Percentiles rank a stretch among this genome's conserved stretches.
Evolutionary conservation across 2,113 vertebrate genomes (phyloP).

Genomic region (Triplophysa dalaica): DNA sequence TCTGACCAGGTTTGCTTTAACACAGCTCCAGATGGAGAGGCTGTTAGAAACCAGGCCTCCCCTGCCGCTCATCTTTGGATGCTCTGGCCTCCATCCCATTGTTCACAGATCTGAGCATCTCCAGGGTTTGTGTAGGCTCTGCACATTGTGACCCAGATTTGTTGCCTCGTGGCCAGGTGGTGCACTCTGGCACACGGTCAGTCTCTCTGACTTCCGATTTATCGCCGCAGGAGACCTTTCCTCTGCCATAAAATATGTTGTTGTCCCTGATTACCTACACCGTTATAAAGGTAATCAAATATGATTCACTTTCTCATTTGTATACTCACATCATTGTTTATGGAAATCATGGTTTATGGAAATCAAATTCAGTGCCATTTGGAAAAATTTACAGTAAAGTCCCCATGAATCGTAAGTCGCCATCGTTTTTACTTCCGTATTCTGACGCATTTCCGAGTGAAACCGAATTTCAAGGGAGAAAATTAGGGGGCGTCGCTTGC

Average conservation of each 20-base stretch:
- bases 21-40: slow-evolving; percentile 57
- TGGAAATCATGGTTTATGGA: too few species aligned
- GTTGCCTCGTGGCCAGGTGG: background rate
- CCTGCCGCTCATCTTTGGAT: slow-evolving; percentile 51
- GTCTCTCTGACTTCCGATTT: slow-evolving; percentile 29
- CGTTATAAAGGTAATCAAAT: background rate
- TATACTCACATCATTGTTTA: background rate
- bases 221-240: background rate
- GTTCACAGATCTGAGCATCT: slow-evolving; percentile 34
- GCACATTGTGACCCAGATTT: slow-evolving; percentile 56
- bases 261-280: background rate
- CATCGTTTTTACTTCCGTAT: too few species aligned
- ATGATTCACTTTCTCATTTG: background rate
- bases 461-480: too few species aligned
- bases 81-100: slow-evolving; percentile 41
- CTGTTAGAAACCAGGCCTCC: slow-evolving; percentile 49
- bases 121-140: slow-evolving; percentile 32
- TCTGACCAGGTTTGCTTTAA: background rate
- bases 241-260: background rate
- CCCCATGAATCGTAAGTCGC: too few species aligned
- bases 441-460: too few species aligned
- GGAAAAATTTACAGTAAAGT: background rate
- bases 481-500: too few species aligned
- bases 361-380: background rate
- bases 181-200: slow-evolving; percentile 1